Evolutionary conservation across 2,797 vertebrate species (phyloP), one percentile per base, ranked within the genome.

Genomic region (Eutrigla gurnardus): DNA sequence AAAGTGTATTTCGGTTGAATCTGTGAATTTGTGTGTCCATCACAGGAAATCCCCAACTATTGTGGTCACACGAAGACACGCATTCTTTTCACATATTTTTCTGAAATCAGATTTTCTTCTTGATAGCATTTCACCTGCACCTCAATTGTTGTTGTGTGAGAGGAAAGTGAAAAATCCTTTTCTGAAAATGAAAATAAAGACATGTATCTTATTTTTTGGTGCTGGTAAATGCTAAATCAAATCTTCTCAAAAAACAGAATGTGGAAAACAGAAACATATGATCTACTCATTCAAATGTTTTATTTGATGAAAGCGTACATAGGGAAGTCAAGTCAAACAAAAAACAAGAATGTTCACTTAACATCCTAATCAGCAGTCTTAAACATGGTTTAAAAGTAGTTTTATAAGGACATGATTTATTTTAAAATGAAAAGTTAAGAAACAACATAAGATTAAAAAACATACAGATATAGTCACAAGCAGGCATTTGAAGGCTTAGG

Each of bases 251-350:
- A 11, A 70, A n/a, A 15, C 37, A 58, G 12, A 2, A n/a, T 33
- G 8, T 60, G 4, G 50, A 40, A 68, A 42, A 47, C 3, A 15
- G n/a, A 64, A 46, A 53, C 25, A 25, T n/a, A 17, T 1, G 63
- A 46, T 13, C n/a, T 40, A 18, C 14, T 55, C 25, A 65, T 47
- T 43, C 12, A 45, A 61, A 72, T 18, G 6, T 35, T 36, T 46
- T 4, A 40, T 77, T 81, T 69, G 45, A 50, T 73, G 8, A 43
- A 54, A 49, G 1, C n/a, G 18, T 33, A 50, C 17, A 50, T 6
- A 6, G 12, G 5, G 13, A 17, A 52, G 32, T 3, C 4, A 47
- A 46, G 33, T 32, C 15, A 60, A 60, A 47, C n/a, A 15, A 64
- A 70, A 59, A 25, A 3, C 25, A 60, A 42, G 25, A 25, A 25